Conservation (phyloP, 2,888 invertebrate genomes). For the Conchocele bisecta region DNA sequence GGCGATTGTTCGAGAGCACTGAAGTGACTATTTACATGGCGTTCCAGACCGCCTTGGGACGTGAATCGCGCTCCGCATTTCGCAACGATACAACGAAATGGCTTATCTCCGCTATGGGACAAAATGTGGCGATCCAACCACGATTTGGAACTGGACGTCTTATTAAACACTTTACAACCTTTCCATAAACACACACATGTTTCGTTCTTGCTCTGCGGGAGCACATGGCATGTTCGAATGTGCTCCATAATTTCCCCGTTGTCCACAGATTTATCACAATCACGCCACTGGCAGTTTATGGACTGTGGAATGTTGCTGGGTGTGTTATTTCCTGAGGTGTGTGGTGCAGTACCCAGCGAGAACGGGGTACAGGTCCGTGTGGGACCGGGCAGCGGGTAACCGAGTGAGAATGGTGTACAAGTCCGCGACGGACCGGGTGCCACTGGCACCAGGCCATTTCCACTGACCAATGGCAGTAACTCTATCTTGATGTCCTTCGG, state of each 20-base stretch:
- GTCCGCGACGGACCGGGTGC: no score
- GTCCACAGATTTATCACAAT: slow-evolving; percentile 74
- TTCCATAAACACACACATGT: slow-evolving; percentile 96
- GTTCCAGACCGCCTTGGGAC: slow-evolving; percentile 88
- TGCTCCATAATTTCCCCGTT: slow-evolving; percentile 75
- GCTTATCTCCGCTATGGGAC: slow-evolving; percentile 95
- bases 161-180: slow-evolving; percentile 96
- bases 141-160: slow-evolving; percentile 94
- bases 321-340: slow-evolving; percentile 55
- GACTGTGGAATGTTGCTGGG: slow-evolving; percentile 47
- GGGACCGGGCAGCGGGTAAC: slow-evolving; percentile 65
- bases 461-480: slow-evolving; percentile 52
- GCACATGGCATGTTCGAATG: slow-evolving; percentile 78
- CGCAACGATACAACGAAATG: slow-evolving; percentile 97
- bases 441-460: slow-evolving; percentile 22
- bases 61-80: slow-evolving; percentile 89
- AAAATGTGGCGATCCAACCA: slow-evolving; percentile 97
- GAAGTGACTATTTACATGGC: slow-evolving; percentile 97
- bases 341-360: slow-evolving; percentile 53
- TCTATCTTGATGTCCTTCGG: no score
- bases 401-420: slow-evolving; percentile 59
- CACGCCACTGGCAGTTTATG: slow-evolving; percentile 78
- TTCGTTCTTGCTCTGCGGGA: slow-evolving; percentile 88
- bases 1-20: slow-evolving; percentile 84
- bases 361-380: slow-evolving; percentile 71